Conservation (phyloP, 2,113 vertebrate species). For the Apodemus sylvaticus region DNA sequence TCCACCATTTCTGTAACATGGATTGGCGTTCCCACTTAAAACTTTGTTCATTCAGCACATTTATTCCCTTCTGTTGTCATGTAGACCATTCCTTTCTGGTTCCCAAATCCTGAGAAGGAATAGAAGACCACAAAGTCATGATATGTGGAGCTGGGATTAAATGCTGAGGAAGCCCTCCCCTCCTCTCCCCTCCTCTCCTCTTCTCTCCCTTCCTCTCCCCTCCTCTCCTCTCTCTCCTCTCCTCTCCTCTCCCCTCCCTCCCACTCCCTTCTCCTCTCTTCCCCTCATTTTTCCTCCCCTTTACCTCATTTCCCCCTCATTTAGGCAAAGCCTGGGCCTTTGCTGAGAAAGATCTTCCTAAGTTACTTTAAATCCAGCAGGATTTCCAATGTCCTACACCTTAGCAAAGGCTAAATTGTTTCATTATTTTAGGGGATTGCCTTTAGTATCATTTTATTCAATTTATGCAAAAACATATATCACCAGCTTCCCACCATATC, state of each 20-base stretch:
- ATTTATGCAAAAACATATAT: not conserved
- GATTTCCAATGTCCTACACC: not conserved
- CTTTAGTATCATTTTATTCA: not conserved
- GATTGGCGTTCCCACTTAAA: not conserved
- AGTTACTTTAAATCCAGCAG: not conserved
- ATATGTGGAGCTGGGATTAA: not conserved
- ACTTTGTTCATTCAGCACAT: not conserved
- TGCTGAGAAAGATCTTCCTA: not conserved
- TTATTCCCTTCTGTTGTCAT: not conserved
- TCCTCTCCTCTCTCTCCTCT: not conserved
- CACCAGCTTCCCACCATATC: not conserved
- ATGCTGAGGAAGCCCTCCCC: not conserved
- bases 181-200: too few species aligned
- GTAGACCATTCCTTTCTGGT: not conserved
- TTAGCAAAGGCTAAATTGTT: not conserved
- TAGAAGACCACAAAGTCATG: not conserved
- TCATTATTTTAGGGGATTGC: not conserved
- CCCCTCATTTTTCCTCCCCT: too few species aligned
- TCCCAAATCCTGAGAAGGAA: not conserved
- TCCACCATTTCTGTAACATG: not conserved
- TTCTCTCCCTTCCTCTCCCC: not conserved
- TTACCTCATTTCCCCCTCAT: not conserved
- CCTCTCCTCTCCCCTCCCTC: too few species aligned
- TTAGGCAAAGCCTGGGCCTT: not conserved
- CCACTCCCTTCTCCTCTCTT: rapidly evolving